phyloP scores from a whole-genome alignment of 2,888 invertebrate genomes.

The Hermaeophaga mercurialis region DNA sequence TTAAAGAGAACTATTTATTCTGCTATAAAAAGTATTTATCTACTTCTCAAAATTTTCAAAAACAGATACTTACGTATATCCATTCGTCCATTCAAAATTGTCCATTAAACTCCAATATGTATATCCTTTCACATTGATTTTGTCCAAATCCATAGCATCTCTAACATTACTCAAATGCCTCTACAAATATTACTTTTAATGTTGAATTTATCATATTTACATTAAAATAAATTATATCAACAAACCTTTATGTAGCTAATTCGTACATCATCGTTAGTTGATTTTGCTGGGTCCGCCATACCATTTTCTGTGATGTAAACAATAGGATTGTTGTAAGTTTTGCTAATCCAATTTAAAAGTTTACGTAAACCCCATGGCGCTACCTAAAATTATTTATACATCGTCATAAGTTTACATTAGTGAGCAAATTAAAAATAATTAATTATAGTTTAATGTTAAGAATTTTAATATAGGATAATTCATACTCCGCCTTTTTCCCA shows the following conservation, averaged over 20 bases:
- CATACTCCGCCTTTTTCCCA: slow-evolving; percentile 19
- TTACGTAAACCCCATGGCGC: slow-evolving; percentile 64
- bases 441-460: no score
- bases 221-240: not conserved
- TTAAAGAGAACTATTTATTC: no score
- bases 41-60: no score
- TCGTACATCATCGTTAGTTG: slow-evolving; percentile 29
- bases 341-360: slow-evolving; percentile 56
- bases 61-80: slow-evolving; percentile 26
- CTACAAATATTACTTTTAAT: not conserved
- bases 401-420: no score
- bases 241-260: slow-evolving; percentile 31
- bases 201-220: no score
- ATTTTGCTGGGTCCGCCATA: slow-evolving; percentile 53
- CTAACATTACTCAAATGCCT: not conserved
- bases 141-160: slow-evolving; percentile 37
- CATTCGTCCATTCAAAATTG: slow-evolving; percentile 41
- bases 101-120: slow-evolving; percentile 43
- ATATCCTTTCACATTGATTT: slow-evolving; percentile 38
- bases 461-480: no score
- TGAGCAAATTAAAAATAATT: no score
- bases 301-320: slow-evolving; percentile 65
- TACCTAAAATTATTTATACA: slow-evolving; percentile 48
- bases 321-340: slow-evolving; percentile 56
- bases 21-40: no score